Evolutionary conservation across 2,113 vertebrate genomes (phyloP).

Genomic region (Sakesphorus luctuosus): DNA sequence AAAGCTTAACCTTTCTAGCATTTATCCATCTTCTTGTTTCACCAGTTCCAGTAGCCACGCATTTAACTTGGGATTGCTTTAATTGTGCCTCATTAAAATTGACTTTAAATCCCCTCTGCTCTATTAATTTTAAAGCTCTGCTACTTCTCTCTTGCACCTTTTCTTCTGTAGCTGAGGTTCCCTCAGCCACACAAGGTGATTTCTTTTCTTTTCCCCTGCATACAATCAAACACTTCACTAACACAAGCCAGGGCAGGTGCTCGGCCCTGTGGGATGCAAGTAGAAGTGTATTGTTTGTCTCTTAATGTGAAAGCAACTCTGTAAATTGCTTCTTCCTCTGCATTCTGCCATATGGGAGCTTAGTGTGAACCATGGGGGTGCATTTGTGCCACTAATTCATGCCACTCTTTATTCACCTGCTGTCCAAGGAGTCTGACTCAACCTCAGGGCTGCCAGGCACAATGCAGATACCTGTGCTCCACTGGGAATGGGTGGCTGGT

Average conservation of each 20-base stretch:
- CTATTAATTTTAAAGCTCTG: slow-evolving; percentile 19
- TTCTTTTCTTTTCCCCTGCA: background rate
- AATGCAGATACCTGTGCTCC: background rate
- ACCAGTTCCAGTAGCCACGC: background rate
- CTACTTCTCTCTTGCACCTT: background rate
- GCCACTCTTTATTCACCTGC: background rate
- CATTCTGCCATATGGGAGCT: slow-evolving; percentile 16
- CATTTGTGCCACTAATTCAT: background rate
- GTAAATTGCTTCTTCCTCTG: background rate
- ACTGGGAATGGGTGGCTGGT: background rate
- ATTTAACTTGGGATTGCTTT: background rate
- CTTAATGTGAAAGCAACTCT: slow-evolving; percentile 39
- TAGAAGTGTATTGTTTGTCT: background rate
- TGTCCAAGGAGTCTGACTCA: background rate
- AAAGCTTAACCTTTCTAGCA: background rate
- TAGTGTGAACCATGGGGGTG: background rate
- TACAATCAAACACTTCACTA: background rate
- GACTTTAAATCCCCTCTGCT: background rate
- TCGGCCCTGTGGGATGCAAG: background rate
- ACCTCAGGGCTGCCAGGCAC: background rate
- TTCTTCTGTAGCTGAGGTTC: background rate
- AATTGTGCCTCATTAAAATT: background rate
- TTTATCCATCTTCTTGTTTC: background rate
- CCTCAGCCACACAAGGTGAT: background rate
- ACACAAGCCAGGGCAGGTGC: background rate